Conservation (phyloP, 2,888 invertebrate genomes). For the Volucella bombylans region DNA sequence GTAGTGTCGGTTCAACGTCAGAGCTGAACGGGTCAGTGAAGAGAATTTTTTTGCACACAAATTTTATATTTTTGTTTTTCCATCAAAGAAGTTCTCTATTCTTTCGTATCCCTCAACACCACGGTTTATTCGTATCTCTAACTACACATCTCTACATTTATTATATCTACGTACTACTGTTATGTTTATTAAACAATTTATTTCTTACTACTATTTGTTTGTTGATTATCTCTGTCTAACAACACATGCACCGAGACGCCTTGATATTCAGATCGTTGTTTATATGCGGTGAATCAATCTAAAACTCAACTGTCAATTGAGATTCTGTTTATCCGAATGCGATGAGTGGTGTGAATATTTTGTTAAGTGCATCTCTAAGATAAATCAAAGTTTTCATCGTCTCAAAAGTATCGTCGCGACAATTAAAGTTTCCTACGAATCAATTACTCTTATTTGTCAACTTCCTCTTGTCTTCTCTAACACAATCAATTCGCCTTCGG, state of each 20-base stretch:
- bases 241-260: slow-evolving; percentile 10
- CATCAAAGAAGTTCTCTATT: slow-evolving; percentile 32
- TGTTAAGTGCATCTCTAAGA: slow-evolving; percentile 3
- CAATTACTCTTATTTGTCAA: not conserved
- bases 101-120: slow-evolving; percentile 32
- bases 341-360: not conserved
- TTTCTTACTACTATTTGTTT: slow-evolving; percentile 25
- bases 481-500: slow-evolving; percentile 56
- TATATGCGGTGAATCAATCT: not conserved
- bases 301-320: not conserved
- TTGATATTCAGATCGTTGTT: not conserved
- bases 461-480: slow-evolving; percentile 30
- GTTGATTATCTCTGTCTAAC: slow-evolving; percentile 29
- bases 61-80: slow-evolving; percentile 41
- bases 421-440: slow-evolving; percentile 1
- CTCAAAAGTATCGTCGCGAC: slow-evolving; percentile 15
- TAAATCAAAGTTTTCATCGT: not conserved
- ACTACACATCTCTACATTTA: not conserved
- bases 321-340: slow-evolving; percentile 16
- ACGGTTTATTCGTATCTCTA: slow-evolving; percentile 24
- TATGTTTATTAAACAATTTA: slow-evolving; percentile 46
- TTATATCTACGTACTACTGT: not conserved
- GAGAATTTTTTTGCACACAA: slow-evolving; percentile 62
- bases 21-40: slow-evolving; percentile 78
- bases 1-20: slow-evolving; percentile 82